Base-by-base conservation (phyloP, 2,888 invertebrate species). In the Chaitophorus viminalis region DNA sequence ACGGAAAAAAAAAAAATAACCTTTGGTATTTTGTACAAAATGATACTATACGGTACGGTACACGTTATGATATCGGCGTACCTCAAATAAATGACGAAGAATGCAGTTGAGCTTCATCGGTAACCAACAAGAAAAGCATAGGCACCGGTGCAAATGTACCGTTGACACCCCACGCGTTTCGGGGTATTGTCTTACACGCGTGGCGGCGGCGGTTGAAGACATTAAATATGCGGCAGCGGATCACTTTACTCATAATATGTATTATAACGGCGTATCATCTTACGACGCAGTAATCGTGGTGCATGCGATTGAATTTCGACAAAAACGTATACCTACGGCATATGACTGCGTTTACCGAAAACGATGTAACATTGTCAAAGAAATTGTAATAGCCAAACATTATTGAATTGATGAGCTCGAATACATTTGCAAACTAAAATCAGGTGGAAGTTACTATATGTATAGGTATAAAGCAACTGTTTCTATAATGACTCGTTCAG, bases 231-330 rank as follows among this genome's bases (percentile, higher is more conserved):
- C 70, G 70, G 31, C 31, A 9, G 70, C 70, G 70, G 21, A 31
- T 70, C 70, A 5, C 70, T 70, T 31, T 31, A 31, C 31, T 70
- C 70, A 17, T 8, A 0, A 6, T 8, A 18, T 18, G 4, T n/a
- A n/a, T n/a, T n/a, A n/a, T 18, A 18, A 72, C 72, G 72, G 9
- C 31, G 72, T 72, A 72, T 72, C 72, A 33, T 72, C 72, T 72
- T 72, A 72, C 72, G 72, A 3, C 68, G n/a, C 68, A 17, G 25
- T 1, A 18, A 70, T 17, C 29, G 29, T 68, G n/a, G 25, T 68
- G 29, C 9, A 33, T 5, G 31, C 72, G 72, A 72, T 72, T 72
- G 72, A 33, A 33, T 72, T 72, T 33, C 72, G 31, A 33, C 33
- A 18, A 9, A 29, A 29, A 68, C 29, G 29, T 29, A 25, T 21